Evolutionary conservation across 2,797 vertebrate genomes (phyloP), one percentile per base, ranked within the genome.

Genomic region (Hoplostethus mediterraneus): DNA sequence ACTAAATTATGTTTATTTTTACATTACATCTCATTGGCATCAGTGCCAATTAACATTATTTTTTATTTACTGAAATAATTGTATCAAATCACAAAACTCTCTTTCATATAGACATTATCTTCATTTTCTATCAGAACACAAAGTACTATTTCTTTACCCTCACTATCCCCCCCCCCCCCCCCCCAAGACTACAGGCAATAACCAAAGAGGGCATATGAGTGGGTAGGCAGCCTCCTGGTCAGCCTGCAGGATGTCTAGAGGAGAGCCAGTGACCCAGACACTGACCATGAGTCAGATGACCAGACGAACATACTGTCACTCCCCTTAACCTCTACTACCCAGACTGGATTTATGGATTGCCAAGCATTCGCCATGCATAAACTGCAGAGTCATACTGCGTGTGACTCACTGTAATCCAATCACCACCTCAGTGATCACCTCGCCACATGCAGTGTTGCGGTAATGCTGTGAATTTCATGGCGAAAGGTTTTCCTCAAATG

Each of bases 371-470:
- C 63, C 11, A 2, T 4, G 3, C 44, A 81, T 90, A 89, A 88
- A 55, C 81, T 72, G 77, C 57, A 63, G 57, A 64, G 36, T 70
- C 70, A 17, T 71, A 72, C 61, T 7, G 64, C 44, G 7, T 16
- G 44, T 68, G 56, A 80, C 61, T 85, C 70, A 73, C 28, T 40
- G 42, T 89, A 87, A 90, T 86, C 88, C 75, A 30, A 63, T 83
- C 75, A 71, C 11, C 36, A 4, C 16, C 67, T 33, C 53, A 10
- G 70, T 59, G n/a, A 71, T 69, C 62, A 52, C 63, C 62, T 65
- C 55, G 59, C 66, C 86, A 81, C 54, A 25, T 85, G 80, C 36
- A 40, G 0, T 0, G 57, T 6, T 55, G 63, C 63, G 80, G 44
- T 11, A 5, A n/a, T 68, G n/a, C 17, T 60, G 47, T 14, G 38